Conservation (phyloP, 2,797 vertebrate species). For the Myotis findleyi region DNA sequence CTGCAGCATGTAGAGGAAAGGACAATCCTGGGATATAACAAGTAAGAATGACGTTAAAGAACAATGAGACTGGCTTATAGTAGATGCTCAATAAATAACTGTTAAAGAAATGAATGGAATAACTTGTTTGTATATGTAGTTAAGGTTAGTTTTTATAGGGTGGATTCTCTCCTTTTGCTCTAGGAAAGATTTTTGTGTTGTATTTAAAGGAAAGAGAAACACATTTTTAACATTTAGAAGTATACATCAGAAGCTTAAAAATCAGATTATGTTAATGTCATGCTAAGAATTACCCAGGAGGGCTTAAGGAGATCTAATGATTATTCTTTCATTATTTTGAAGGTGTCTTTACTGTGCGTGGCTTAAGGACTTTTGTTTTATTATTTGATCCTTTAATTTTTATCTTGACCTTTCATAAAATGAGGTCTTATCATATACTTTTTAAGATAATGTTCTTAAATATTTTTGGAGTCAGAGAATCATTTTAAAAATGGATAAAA, state of each 20-base stretch:
- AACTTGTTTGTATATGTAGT: not conserved
- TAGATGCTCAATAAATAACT: not conserved
- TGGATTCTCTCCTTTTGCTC: not conserved
- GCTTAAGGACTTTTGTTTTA: slow-evolving; percentile 10
- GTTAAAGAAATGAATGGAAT: not conserved
- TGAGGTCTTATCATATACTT: not conserved
- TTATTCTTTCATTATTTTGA: not conserved
- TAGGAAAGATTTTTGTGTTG: slow-evolving; percentile 13
- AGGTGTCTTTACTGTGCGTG: not conserved
- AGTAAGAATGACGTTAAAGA: not conserved
- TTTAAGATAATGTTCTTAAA: not conserved
- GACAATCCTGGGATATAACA: not conserved
- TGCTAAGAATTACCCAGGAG: not conserved
- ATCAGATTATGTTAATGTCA: not conserved
- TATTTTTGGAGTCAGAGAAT: not conserved
- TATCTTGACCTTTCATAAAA: slow-evolving; percentile 17
- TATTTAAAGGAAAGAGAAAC: slow-evolving; percentile 32
- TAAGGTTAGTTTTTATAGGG: not conserved
- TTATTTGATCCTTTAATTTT: slow-evolving; percentile 49
- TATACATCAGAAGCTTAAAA: not conserved
- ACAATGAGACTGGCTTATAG: not conserved
- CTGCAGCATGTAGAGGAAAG: not conserved
- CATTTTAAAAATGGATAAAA: slow-evolving; percentile 33
- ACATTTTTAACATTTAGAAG: not conserved
- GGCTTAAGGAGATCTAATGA: not conserved